These are phyloP conservation scores for Heliconius charithonia DNA, from an alignment of 2,888 invertebrate species.

Conservation along the genomic window DNA sequence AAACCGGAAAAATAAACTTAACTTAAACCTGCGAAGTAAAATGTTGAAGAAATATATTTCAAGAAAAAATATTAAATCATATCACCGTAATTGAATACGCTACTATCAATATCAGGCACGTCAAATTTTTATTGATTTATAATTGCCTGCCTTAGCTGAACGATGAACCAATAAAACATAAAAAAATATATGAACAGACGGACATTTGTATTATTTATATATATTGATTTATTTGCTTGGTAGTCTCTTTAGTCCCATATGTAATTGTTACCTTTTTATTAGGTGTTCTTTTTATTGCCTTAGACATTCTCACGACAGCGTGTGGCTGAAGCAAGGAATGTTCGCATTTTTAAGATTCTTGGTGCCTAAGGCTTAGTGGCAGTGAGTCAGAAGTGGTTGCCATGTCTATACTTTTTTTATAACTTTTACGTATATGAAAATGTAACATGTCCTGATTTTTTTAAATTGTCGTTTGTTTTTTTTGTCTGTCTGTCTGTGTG, in stretches of 20 bases:
- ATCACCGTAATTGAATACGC: no score
- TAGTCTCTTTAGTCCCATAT: constrained; percentile 50
- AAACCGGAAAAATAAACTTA: no score
- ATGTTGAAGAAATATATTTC: no score
- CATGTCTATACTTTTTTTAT: neutral
- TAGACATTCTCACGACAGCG: constrained; percentile 47
- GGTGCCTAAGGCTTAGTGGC: constrained; percentile 5
- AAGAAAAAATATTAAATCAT: no score
- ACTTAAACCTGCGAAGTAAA: no score
- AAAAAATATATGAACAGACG: constrained; percentile 16
- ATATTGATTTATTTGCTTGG: constrained; percentile 47
- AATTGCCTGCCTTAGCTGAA: neutral
- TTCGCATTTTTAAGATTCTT: constrained; percentile 16
- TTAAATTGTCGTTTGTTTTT: no score
- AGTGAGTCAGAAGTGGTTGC: neutral
- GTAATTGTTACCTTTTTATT: constrained; percentile 47
- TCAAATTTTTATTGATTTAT: no score
- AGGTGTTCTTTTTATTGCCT: constrained; percentile 44
- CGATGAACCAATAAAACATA: neutral
- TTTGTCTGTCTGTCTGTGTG: no score
- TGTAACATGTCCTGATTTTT: no score
- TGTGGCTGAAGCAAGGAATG: constrained; percentile 28
- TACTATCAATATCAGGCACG: no score
- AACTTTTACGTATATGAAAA: no score
- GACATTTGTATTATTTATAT: constrained; percentile 3